Evolutionary conservation across 2,113 vertebrate genomes (phyloP).

Genomic region (Sapajus apella): DNA sequence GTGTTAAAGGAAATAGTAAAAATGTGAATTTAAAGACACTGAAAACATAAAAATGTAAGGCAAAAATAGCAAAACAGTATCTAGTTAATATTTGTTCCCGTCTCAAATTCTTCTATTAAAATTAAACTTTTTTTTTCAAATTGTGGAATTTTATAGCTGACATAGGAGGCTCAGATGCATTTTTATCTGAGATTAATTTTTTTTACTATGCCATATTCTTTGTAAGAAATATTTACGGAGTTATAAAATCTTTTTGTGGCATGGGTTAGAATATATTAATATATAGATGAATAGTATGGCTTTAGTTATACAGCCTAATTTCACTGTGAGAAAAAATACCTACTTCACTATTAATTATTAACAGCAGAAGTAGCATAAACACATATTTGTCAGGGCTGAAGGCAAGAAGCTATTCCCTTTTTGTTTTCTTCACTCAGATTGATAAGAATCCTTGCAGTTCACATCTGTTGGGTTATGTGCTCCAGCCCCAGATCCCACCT

Average conservation of each 20-base stretch:
- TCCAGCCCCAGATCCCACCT: too few species aligned
- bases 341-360: conserved; percentile 37
- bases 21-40: not conserved
- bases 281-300: not conserved
- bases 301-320: conserved; percentile 44
- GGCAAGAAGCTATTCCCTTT: not conserved
- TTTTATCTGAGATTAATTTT: conserved; percentile 64
- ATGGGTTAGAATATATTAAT: conserved; percentile 49
- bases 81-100: not conserved
- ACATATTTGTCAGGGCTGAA: not conserved
- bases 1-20: not conserved
- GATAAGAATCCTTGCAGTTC: not conserved
- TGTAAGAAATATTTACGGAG: conserved; percentile 48
- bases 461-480: not conserved
- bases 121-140: not conserved
- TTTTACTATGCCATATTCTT: conserved; percentile 51
- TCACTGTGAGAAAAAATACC: conserved; percentile 20
- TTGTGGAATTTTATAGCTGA: conserved; percentile 47
- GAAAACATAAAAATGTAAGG: not conserved
- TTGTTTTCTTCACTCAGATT: too few species aligned
- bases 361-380: not conserved
- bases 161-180: conserved; percentile 51
- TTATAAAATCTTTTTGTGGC: conserved; percentile 49
- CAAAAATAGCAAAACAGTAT: not conserved
- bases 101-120: conserved; percentile 50